These are phyloP conservation scores for Hoplodrina ambigua DNA, from an alignment of 2,888 invertebrate genomes.

Conservation along the genomic window DNA sequence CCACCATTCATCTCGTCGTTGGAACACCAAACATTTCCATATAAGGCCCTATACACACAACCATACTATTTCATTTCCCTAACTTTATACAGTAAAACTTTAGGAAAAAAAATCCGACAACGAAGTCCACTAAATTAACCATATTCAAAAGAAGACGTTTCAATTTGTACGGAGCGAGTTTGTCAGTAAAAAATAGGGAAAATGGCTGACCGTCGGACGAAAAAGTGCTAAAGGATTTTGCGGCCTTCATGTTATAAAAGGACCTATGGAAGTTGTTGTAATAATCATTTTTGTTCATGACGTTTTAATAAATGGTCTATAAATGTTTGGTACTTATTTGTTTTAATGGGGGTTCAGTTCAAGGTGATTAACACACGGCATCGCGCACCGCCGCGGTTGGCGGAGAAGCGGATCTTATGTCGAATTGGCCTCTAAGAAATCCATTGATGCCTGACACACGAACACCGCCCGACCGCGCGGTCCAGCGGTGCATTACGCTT, in stretches of 20 bases:
- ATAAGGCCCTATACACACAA: conserved; percentile 31
- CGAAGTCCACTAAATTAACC: conserved; percentile 77
- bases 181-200: conserved; percentile 62
- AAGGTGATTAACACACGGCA: too few relatives aligned
- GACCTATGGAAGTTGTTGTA: conserved; percentile 43
- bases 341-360: not conserved
- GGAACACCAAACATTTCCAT: conserved; percentile 45
- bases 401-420: too few relatives aligned
- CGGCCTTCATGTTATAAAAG: conserved; percentile 43
- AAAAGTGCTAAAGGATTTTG: conserved; percentile 59
- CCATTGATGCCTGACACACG: too few relatives aligned
- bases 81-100: conserved; percentile 71
- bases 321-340: conserved; percentile 34
- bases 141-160: conserved; percentile 79
- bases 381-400: too few relatives aligned
- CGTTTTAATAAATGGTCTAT: conserved; percentile 48
- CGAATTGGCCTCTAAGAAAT: too few relatives aligned
- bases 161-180: conserved; percentile 69
- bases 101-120: conserved; percentile 67
- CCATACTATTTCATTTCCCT: conserved; percentile 60
- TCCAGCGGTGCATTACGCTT: too few relatives aligned
- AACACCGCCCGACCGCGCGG: too few relatives aligned
- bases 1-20: conserved; percentile 39
- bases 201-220: conserved; percentile 56
- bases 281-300: conserved; percentile 55